phyloP scores from a whole-genome alignment of 2,888 invertebrate genomes.

The Drosophila subsilvestris region DNA sequence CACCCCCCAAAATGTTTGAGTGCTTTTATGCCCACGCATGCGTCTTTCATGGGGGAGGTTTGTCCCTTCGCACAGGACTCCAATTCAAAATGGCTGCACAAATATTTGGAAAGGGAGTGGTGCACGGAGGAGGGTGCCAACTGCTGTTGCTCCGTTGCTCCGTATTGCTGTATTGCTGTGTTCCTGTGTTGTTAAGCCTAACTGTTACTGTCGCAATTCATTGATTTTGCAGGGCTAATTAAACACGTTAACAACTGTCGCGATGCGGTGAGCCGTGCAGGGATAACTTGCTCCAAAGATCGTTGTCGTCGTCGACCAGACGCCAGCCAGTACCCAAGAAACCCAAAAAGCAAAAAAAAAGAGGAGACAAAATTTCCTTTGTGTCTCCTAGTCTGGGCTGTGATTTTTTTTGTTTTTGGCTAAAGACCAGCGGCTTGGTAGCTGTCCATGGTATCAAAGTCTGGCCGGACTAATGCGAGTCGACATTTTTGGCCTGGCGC shows the following conservation, averaged over 20 bases:
- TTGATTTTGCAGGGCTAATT: conserved; percentile 80
- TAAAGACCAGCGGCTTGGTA: conserved; percentile 78
- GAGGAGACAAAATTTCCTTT: conserved; percentile 23
- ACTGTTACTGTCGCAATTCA: conserved; percentile 80
- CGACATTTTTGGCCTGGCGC: conserved; percentile 80
- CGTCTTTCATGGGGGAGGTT: conserved; percentile 51
- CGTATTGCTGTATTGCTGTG: conserved; percentile 6
- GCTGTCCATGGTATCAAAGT: conserved; percentile 64
- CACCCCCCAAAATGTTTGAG: conserved; percentile 37
- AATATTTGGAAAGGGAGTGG: conserved; percentile 79
- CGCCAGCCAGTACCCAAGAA: conserved; percentile 52
- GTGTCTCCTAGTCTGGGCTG: conserved; percentile 43
- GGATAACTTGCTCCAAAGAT: conserved; percentile 73
- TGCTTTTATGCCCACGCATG: conserved; percentile 59
- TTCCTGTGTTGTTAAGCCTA: conserved; percentile 65
- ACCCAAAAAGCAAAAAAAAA: conserved; percentile 5
- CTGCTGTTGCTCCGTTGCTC: conserved; percentile 11
- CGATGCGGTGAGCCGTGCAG: conserved; percentile 73
- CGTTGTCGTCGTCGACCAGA: conserved; percentile 66
- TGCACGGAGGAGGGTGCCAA: conserved; percentile 3
- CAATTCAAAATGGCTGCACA: conserved; percentile 83
- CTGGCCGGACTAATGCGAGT: conserved; percentile 63
- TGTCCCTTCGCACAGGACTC: conserved; percentile 38
- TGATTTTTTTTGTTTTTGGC: conserved; percentile 51
- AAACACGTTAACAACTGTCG: conserved; percentile 79